Percentiles rank a stretch among this genome's conserved stretches.
Conservation (phyloP, 2,113 vertebrate species). For the Sturnus vulgaris region DNA sequence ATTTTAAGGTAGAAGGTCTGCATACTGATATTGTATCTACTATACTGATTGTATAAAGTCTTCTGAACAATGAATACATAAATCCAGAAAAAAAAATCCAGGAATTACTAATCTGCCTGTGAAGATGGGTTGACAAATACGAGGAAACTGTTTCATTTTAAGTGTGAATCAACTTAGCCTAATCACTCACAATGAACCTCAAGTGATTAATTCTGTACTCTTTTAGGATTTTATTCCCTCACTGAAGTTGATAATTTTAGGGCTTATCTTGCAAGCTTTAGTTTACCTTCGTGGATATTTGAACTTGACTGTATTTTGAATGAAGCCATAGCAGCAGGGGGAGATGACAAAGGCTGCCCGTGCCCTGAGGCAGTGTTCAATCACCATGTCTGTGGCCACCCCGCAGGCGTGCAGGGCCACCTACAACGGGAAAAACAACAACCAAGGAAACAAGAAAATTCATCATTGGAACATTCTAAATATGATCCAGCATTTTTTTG, state of each 20-base stretch:
- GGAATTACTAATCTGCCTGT: neutral
- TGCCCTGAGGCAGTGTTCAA: slow-evolving; percentile 84
- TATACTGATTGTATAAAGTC: neutral
- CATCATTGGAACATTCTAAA: neutral
- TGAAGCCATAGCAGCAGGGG: slow-evolving; percentile 96
- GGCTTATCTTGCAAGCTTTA: neutral
- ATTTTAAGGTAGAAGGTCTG: neutral
- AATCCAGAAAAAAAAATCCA: neutral
- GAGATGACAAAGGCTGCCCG: slow-evolving; percentile 87
- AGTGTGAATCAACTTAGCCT: neutral
- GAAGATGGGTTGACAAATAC: neutral
- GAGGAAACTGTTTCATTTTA: neutral
- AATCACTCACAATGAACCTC: neutral
- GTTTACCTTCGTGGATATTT: slow-evolving; percentile 89
- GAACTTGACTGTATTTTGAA: slow-evolving; percentile 93
- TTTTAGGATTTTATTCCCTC: neutral
- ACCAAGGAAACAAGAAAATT: neutral
- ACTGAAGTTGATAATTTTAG: neutral
- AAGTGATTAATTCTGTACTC: neutral
- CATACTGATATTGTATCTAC: neutral
- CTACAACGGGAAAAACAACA: slow-evolving; percentile 62
- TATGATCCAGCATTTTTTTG: neutral
- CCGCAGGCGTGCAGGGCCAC: slow-evolving; percentile 96
- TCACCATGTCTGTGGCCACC: slow-evolving; percentile 96
- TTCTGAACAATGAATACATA: neutral